Evolutionary conservation across 1,140 invertebrate species (phyloP).

Genomic region (Archegozetes longisetosus): DNA sequence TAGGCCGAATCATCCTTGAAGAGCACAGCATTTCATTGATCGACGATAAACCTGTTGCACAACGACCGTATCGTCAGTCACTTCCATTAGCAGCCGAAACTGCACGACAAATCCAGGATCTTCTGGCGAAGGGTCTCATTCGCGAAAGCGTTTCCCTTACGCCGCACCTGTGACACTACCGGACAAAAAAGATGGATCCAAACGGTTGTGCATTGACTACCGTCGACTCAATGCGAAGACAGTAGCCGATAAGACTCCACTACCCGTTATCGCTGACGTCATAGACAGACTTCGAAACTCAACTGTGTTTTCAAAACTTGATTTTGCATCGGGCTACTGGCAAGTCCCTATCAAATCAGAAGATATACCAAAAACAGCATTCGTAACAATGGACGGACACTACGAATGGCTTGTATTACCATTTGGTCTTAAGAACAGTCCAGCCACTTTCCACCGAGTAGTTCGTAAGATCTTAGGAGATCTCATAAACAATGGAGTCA

Average conservation of each 20-base stretch:
- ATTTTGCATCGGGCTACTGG: conserved; percentile 34
- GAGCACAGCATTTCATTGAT: no score
- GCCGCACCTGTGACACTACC: conserved; percentile 15
- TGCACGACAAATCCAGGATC: conserved; percentile 13
- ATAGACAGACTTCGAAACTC: no score
- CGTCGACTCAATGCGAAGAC: conserved; percentile 31
- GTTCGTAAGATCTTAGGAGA: no score
- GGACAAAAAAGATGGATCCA: conserved; percentile 26
- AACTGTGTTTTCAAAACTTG: conserved; percentile 33
- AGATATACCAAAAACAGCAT: conserved; percentile 32
- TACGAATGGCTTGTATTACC: no score
- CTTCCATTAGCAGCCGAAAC: no score
- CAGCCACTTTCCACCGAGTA: no score
- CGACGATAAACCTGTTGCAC: no score
- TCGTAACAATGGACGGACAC: conserved; percentile 28
- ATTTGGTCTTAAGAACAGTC: conserved; percentile 24
- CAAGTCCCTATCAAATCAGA: conserved; percentile 29
- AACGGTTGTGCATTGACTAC: conserved; percentile 34
- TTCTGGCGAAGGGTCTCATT: conserved; percentile 9
- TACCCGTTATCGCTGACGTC: conserved; percentile 9
- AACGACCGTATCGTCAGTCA: no score
- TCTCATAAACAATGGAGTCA: conserved; percentile 29
- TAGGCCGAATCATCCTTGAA: no score
- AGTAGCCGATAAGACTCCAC: conserved; percentile 29
- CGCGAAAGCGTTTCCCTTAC: conserved; percentile 3